A percentile compares a stretch with the other conserved stretches of the same genome.
phyloP scores from a whole-genome alignment of 1,140 invertebrate species.

The Hylaeus volcanicus region DNA sequence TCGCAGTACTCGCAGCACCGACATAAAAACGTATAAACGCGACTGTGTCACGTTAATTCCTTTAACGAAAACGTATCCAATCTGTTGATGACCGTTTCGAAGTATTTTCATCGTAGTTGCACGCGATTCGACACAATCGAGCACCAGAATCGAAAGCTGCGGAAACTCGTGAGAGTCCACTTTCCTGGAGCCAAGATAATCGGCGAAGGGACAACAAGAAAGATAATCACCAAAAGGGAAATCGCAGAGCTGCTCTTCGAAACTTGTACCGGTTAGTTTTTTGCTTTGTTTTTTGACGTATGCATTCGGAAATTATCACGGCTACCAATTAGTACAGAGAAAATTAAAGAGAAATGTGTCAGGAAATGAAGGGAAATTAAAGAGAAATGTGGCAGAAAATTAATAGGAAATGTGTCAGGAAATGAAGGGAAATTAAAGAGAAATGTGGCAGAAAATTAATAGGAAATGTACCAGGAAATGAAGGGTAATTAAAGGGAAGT shows the following conservation, averaged over 20 bases:
- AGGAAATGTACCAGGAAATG: no score
- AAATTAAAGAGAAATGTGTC: no score
- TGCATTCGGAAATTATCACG: neutral
- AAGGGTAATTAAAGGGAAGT: no score
- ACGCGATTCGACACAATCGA: conserved; percentile 53
- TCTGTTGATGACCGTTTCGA: conserved; percentile 61
- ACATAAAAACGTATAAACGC: neutral
- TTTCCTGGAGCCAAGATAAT: neutral
- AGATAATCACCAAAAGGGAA: conserved; percentile 37
- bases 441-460: no score
- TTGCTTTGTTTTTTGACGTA: neutral
- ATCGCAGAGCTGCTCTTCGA: conserved; percentile 66
- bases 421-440: no score
- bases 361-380: no score
- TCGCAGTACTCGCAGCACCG: neutral
- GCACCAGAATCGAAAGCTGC: neutral
- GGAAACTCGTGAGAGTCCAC: neutral
- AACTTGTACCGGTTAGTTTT: conserved; percentile 63
- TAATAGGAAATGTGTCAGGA: no score
- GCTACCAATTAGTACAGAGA: no score
- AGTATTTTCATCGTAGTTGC: conserved; percentile 35
- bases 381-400: no score
- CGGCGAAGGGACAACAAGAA: conserved; percentile 1
- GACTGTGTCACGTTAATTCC: neutral
- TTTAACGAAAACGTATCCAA: no score